Conservation (phyloP, 2,888 invertebrate genomes). For the Erebia epiphron region DNA sequence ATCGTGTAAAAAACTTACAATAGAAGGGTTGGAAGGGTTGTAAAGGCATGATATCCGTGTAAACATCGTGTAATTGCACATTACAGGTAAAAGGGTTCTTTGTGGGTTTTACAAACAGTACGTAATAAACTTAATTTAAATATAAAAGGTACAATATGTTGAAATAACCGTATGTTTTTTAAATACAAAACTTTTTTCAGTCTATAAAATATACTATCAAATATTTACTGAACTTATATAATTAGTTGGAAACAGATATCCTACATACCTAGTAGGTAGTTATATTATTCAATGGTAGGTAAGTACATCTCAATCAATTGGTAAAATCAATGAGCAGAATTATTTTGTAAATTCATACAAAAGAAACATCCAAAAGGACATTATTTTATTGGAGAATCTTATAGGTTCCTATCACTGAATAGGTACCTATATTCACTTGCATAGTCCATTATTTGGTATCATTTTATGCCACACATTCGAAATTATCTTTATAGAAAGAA, state of each 20-base stretch:
- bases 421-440: not conserved
- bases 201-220: too few species aligned
- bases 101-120: not conserved
- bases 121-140: not conserved
- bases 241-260: too few species aligned
- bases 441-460: not conserved
- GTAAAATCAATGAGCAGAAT: too few species aligned
- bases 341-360: too few species aligned
- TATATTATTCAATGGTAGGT: too few species aligned
- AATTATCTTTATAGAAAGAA: conserved; percentile 39
- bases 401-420: too few species aligned
- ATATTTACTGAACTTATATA: too few species aligned
- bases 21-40: conserved; percentile 76
- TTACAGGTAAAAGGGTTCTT: conserved; percentile 69
- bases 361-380: too few species aligned
- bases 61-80: conserved; percentile 78
- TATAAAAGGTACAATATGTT: not conserved
- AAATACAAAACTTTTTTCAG: too few species aligned
- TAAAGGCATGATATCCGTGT: conserved; percentile 75
- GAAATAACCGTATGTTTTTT: not conserved
- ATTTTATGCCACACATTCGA: not conserved
- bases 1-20: conserved; percentile 65
- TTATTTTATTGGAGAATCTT: too few species aligned
- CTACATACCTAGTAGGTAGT: too few species aligned
- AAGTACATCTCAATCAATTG: too few species aligned